Base-by-base conservation (phyloP, 2,888 invertebrate genomes). In the Pherbina coryleti region DNA sequence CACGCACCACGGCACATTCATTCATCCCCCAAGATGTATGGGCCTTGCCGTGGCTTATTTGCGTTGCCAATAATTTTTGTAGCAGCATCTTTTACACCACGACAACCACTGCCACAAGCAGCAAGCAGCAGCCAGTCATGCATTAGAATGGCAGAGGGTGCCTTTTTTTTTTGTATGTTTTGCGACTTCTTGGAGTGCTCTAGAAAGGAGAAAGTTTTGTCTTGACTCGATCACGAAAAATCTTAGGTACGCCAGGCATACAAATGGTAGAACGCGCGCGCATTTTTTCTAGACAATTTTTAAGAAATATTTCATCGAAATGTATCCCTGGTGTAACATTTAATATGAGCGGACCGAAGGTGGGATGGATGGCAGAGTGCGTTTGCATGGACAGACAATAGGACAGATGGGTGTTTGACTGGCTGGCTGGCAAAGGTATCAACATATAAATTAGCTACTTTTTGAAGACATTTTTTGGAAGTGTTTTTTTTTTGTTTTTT, bases 241-340 rank as follows among this genome's bases (percentile, higher is more conserved):
- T 70, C 55, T 70, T 22, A 22, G 70, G 31, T 28, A 31, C 70
- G 64, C 64, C 28, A 44, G 44, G 44, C 44, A 44, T 14, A 44
- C 55, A 57, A 72, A 55, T 55, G 34, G 34, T 57, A 19, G 66
- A 78, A 79, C 75, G 79, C 82, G 77, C 78, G 84, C 84, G 82
- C 82, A 84, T 85, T 86, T 85, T 84, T 84, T 83, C 87, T 85
- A 88, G 88, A 88, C 88, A 88, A 87, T 87, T 88, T 88, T 88
- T 84, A 85, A 87, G 85, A 86, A 88, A 89, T 90, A 90, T 89
- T 89, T 90, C 90, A 90, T 90, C 89, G 88, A 89, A 90, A 90
- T 90, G 89, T 88, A 88, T 90, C 90, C 89, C 90, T 85, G 82
- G 90, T 85, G 90, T 88, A 88, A 88, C 89, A 89, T 90, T 89